Conservation (phyloP, 2,797 vertebrate species). For the Danio kyathit region DNA sequence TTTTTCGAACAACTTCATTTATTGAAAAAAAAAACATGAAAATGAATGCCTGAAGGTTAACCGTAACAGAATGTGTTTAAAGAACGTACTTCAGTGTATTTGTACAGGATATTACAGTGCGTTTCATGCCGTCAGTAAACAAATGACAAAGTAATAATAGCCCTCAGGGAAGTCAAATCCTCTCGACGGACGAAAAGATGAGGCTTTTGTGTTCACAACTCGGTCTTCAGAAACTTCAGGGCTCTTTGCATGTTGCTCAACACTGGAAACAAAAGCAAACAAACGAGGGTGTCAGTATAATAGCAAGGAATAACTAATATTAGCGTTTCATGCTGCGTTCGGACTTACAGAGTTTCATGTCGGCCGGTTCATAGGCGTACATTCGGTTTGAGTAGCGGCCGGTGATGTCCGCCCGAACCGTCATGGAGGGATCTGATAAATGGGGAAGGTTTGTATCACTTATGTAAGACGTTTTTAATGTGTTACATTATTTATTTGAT, state of each 20-base stretch:
- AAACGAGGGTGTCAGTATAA: neutral
- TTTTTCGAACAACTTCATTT: constrained; percentile 64
- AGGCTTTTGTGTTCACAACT: constrained; percentile 80
- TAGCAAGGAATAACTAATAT: neutral
- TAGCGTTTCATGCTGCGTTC: neutral
- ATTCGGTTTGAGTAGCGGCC: constrained; percentile 93
- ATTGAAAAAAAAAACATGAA: constrained; percentile 68
- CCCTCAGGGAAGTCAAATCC: constrained; percentile 22
- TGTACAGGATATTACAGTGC: constrained; percentile 69
- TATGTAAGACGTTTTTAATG: neutral
- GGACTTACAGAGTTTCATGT: constrained; percentile 87
- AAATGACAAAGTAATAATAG: constrained; percentile 32
- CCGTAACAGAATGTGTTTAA: constrained; percentile 46
- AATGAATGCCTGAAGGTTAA: constrained; percentile 33
- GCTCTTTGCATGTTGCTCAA: constrained; percentile 90
- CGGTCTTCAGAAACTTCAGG: constrained; percentile 90
- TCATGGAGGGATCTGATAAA: constrained; percentile 91
- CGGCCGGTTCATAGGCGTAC: constrained; percentile 91
- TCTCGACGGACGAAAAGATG: neutral
- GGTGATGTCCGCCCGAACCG: constrained; percentile 93
- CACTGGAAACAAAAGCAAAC: constrained; percentile 66
- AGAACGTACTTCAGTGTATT: constrained; percentile 31
- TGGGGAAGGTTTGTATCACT: neutral
- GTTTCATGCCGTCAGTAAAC: constrained; percentile 64
- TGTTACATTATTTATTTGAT: neutral